Conservation (phyloP, 2,888 invertebrate species). For the Parnassius glacialis region DNA sequence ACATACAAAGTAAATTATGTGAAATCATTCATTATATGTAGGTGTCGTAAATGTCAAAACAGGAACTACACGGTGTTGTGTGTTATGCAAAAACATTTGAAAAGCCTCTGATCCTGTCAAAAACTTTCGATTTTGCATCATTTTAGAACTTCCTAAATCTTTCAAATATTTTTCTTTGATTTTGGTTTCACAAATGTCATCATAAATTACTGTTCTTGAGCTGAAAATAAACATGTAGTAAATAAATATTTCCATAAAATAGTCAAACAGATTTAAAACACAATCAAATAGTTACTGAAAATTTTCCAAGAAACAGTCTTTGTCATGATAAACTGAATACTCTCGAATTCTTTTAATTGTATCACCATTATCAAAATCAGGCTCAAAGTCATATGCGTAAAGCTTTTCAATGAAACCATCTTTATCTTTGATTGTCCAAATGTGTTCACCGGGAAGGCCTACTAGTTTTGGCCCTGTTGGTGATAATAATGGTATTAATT, state of each 20-base stretch:
- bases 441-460: conserved; percentile 63
- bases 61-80: conserved; percentile 31
- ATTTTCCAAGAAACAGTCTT: conserved; percentile 63
- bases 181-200: background rate
- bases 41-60: conserved; percentile 25
- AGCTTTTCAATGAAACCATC: conserved; percentile 67
- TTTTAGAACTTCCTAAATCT: conserved; percentile 3
- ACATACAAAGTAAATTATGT: background rate
- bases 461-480: conserved; percentile 54
- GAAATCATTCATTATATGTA: conserved; percentile 14
- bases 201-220: conserved; percentile 15
- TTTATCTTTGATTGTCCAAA: conserved; percentile 70
- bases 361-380: conserved; percentile 57
- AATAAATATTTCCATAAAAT: background rate
- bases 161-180: background rate
- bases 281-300: conserved; percentile 41
- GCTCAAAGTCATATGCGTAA: conserved; percentile 60
- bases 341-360: conserved; percentile 61
- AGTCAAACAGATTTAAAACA: conserved; percentile 1
- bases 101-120: conserved; percentile 63
- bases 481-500: conserved; percentile 38
- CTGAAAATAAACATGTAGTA: conserved; percentile 1
- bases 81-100: conserved; percentile 54
- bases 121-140: conserved; percentile 43
- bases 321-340: conserved; percentile 69